Evolutionary conservation across 2,888 invertebrate species (phyloP).

Genomic region (Eupithecia tripunctaria): DNA sequence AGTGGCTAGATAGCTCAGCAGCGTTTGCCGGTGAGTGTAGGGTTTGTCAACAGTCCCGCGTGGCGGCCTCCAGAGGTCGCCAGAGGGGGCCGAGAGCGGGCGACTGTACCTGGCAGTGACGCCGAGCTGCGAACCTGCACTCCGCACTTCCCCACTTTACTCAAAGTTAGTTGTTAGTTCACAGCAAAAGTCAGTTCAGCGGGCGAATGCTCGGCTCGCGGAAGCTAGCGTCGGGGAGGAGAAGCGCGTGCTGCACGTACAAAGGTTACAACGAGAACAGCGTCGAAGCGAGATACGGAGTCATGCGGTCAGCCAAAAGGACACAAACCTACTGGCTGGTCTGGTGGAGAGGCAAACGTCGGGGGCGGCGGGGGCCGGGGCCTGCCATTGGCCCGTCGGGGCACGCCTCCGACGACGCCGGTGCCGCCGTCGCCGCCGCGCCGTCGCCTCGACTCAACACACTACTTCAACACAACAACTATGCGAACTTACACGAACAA

Average conservation of each 20-base stretch:
- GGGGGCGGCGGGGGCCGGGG: conserved; percentile 73
- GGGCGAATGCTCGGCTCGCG: conserved; percentile 61
- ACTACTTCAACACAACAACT: conserved; percentile 61
- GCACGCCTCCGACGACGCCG: conserved; percentile 76
- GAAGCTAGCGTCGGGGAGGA: conserved; percentile 71
- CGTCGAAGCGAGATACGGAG: conserved; percentile 84
- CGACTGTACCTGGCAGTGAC: conserved; percentile 76
- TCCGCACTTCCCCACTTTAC: conserved; percentile 69
- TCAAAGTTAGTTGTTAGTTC: conserved; percentile 70
- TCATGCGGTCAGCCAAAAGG: conserved; percentile 86
- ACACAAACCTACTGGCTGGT: conserved; percentile 84
- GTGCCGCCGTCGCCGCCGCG: conserved; percentile 63
- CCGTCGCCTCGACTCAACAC: conserved; percentile 57
- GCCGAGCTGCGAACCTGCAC: conserved; percentile 69
- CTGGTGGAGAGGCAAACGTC: conserved; percentile 71
- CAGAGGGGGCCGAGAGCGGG: conserved; percentile 52
- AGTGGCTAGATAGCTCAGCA: conserved; percentile 32
- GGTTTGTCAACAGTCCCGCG: conserved; percentile 59
- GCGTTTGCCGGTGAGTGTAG: conserved; percentile 40
- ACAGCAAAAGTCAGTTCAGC: conserved; percentile 62
- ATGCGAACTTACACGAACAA: conserved; percentile 59
- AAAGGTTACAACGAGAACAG: conserved; percentile 80
- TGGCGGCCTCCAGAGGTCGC: conserved; percentile 57
- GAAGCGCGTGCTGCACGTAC: conserved; percentile 80
- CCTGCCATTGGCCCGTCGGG: conserved; percentile 79